Evolutionary conservation across 2,113 vertebrate species (phyloP).

Genomic region (Symphodus melops): DNA sequence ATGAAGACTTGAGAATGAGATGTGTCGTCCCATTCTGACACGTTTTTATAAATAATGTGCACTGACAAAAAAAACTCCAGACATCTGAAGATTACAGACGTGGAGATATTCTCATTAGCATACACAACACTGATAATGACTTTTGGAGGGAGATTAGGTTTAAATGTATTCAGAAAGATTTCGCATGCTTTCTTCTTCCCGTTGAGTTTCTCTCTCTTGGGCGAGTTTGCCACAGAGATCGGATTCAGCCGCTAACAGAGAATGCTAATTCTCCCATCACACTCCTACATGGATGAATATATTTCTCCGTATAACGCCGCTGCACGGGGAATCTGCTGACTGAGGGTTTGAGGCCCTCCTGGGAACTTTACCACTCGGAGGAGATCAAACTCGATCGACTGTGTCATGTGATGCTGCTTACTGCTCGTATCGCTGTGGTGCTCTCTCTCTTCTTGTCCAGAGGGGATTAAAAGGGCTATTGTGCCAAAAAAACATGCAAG

Average conservation of each 20-base stretch:
- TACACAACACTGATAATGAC: slow-evolving; percentile 1
- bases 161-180: not conserved
- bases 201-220: not conserved
- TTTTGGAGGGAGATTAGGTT: slow-evolving; percentile 8
- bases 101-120: slow-evolving; percentile 11
- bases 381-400: slow-evolving; percentile 28
- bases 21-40: slow-evolving; percentile 34
- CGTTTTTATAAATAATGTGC: slow-evolving; percentile 17
- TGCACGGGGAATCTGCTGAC: slow-evolving; percentile 34
- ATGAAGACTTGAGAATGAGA: slow-evolving; percentile 43
- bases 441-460: slow-evolving; percentile 19
- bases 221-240: not conserved
- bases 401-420: slow-evolving; percentile 24
- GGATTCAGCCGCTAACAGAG: not conserved
- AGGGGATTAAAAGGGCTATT: not conserved
- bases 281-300: slow-evolving; percentile 13
- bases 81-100: slow-evolving; percentile 6
- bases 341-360: slow-evolving; percentile 10
- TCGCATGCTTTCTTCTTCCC: not conserved
- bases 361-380: slow-evolving; percentile 3
- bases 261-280: not conserved
- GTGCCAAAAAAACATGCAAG: slow-evolving; percentile 6
- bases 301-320: not conserved
- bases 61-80: not conserved
- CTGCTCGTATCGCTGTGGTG: slow-evolving; percentile 16